phyloP scores from a whole-genome alignment of 2,113 vertebrate genomes.

The Nerophis lumbriciformis region DNA sequence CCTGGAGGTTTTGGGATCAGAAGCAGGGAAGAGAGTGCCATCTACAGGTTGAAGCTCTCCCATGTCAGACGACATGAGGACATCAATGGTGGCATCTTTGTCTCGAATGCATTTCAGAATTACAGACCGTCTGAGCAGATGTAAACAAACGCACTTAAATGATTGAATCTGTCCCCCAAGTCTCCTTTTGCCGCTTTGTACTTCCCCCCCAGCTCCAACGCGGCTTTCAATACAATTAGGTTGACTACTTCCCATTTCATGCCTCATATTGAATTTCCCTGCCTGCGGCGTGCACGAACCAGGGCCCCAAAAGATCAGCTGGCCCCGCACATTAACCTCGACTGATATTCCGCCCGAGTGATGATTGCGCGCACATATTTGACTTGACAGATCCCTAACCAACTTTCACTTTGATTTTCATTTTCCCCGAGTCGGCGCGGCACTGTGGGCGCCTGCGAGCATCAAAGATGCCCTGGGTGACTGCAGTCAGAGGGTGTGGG shows the following conservation, averaged over 20 bases:
- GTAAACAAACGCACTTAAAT: conserved; percentile 9
- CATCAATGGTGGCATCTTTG: conserved; percentile 15
- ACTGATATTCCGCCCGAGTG: conserved; percentile 30
- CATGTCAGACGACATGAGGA: conserved; percentile 15
- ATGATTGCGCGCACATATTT: conserved; percentile 43
- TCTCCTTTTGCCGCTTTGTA: conserved; percentile 15
- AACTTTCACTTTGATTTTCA: conserved; percentile 51
- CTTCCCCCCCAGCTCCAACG: conserved; percentile 7
- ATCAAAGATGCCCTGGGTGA: conserved; percentile 8
- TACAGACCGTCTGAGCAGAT: not conserved
- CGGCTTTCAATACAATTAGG: conserved; percentile 52
- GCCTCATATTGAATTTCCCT: conserved; percentile 47
- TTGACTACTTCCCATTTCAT: conserved; percentile 55
- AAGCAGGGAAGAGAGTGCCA: conserved; percentile 63
- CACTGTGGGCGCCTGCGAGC: conserved; percentile 10
- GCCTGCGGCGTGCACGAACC: conserved; percentile 35
- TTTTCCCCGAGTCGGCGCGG: conserved; percentile 32
- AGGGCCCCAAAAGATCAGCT: conserved; percentile 47
- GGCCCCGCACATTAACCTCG: conserved; percentile 41
- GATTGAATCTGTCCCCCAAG: not conserved
- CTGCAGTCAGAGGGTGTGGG: not conserved
- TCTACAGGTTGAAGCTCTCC: conserved; percentile 56
- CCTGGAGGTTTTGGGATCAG: conserved; percentile 43
- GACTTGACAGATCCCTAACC: conserved; percentile 46
- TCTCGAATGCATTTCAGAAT: conserved; percentile 10